Conservation (phyloP, 2,113 vertebrate genomes). For the Canis aureus region DNA sequence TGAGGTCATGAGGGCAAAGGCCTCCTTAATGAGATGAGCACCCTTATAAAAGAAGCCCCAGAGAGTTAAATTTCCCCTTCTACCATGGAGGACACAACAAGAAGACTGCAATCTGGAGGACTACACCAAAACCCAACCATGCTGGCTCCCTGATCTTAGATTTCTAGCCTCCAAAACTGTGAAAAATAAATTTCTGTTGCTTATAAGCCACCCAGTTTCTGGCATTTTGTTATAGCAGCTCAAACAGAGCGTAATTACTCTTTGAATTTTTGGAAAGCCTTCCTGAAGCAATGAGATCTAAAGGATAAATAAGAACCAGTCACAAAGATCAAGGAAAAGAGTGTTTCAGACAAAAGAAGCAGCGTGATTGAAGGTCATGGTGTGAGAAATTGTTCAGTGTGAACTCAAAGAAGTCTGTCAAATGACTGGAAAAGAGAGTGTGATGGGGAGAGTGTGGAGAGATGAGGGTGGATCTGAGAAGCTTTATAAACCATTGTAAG, state of each 20-base stretch:
- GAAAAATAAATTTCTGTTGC: not conserved
- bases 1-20: not conserved
- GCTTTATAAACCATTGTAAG: not conserved
- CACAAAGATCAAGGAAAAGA: not conserved
- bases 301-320: not conserved
- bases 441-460: not conserved
- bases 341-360: not conserved
- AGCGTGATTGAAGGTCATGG: not conserved
- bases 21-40: not conserved
- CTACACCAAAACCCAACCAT: not conserved
- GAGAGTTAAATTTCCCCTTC: not conserved
- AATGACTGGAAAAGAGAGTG: not conserved
- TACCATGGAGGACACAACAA: not conserved
- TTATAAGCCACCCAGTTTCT: not conserved
- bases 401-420: not conserved
- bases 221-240: not conserved
- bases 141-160: not conserved
- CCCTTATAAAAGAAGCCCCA: not conserved
- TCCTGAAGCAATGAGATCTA: not conserved
- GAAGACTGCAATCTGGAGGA: not conserved
- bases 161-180: not conserved
- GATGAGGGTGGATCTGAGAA: not conserved
- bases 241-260: not conserved
- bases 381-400: not conserved
- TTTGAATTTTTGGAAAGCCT: slow-evolving; percentile 24